A percentile compares a stretch with the other conserved stretches of the same genome.
Conservation (phyloP, 1,140 invertebrate genomes). For the Trachymyrmex cornetzi region DNA sequence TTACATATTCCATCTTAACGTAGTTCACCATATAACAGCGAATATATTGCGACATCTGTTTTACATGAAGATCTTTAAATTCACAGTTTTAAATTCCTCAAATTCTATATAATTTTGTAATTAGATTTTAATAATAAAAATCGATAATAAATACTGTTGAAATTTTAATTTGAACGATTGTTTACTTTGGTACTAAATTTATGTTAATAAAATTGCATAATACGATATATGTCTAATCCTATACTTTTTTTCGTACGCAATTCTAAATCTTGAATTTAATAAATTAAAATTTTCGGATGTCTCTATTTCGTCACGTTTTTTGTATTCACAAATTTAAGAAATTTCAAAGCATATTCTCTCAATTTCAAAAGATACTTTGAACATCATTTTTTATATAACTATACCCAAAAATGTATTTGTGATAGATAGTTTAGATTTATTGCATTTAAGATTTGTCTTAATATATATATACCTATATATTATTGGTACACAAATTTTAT, state of each 20-base stretch:
- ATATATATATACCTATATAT: too few relatives aligned
- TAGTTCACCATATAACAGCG: not conserved
- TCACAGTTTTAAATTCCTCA: not conserved
- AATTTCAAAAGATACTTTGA: too few relatives aligned
- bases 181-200: not conserved
- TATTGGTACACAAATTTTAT: too few relatives aligned
- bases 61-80: not conserved
- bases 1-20: not conserved
- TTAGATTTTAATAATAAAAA: not conserved
- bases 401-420: too few relatives aligned
- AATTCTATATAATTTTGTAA: not conserved
- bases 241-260: not conserved
- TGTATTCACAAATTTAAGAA: not conserved
- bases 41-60: not conserved
- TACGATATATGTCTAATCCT: not conserved
- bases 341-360: not conserved
- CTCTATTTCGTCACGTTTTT: not conserved
- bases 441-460: too few relatives aligned
- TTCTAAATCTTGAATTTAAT: not conserved
- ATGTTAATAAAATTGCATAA: not conserved
- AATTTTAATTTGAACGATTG: not conserved
- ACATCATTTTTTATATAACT: too few relatives aligned
- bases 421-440: too few relatives aligned
- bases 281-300: not conserved
- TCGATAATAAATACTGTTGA: not conserved